Conservation (phyloP, 2,113 vertebrate genomes). For the Cheilinus undulatus region DNA sequence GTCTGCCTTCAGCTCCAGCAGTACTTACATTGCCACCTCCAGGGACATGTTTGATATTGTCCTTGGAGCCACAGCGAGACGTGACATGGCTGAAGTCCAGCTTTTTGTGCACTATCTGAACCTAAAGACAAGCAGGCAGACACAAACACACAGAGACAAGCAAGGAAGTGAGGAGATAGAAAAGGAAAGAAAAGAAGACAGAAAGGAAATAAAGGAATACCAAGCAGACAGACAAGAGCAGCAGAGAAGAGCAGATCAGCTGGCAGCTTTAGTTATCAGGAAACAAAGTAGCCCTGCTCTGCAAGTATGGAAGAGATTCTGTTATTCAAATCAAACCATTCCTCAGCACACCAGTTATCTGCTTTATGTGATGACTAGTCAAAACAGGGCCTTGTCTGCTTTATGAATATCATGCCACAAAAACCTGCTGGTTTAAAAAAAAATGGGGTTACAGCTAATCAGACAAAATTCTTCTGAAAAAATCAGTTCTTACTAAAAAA, state of each 20-base stretch:
- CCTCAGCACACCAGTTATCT: conserved; percentile 2
- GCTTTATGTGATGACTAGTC: not conserved
- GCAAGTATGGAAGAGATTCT: conserved; percentile 69
- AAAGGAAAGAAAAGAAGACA: conserved; percentile 23
- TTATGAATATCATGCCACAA: conserved; percentile 11
- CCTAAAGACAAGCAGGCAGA: conserved; percentile 90
- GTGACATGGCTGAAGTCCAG: conserved; percentile 99
- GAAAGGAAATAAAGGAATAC: conserved; percentile 25
- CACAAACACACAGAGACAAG: conserved; percentile 52
- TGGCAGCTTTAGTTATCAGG: conserved; percentile 61
- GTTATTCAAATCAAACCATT: conserved; percentile 52
- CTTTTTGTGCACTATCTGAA: conserved; percentile 99
- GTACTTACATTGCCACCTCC: conserved; percentile 99
- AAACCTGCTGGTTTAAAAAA: conserved; percentile 5
- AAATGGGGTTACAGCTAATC: conserved; percentile 13
- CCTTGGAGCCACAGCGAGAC: conserved; percentile 99
- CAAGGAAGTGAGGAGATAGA: conserved; percentile 38
- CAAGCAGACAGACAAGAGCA: conserved; percentile 50
- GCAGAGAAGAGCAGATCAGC: conserved; percentile 73
- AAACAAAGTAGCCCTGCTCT: conserved; percentile 60
- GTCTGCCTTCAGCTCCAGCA: conserved; percentile 58
- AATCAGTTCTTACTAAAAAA: not conserved
- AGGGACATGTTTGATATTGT: conserved; percentile 99
- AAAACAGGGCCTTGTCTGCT: not conserved
- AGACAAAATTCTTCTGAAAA: conserved; percentile 6